Evolutionary conservation across 2,113 vertebrate species (phyloP), one percentile per base, ranked within the genome.

Genomic region (Loxodonta africana): DNA sequence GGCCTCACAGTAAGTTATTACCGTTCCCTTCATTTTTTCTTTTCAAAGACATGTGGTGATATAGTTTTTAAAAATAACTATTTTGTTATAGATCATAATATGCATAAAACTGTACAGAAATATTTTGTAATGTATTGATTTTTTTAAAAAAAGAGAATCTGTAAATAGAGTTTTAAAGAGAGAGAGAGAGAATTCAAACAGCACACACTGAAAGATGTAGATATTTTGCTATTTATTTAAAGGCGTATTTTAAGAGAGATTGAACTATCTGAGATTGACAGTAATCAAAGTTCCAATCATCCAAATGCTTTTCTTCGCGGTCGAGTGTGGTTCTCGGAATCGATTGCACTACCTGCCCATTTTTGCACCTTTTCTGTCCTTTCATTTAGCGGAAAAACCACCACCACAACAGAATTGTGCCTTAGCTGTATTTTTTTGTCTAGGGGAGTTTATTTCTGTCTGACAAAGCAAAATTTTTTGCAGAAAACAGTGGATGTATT

Each of bases 151-250:
- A 98, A 97, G 83, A 96, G 98, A 97, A 97, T 94, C 25, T 99
- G 98, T 99, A 99, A 98, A 99, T 99, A 98, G 98, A 98, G 97
- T 97, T 98, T 97, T 88, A 95, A 98, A 94, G 93, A 96, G 93
- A 96, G 93, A 96, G 93, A 96, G 95, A 97, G 95, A 98, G 94
- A 96, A 97, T 97, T 97, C 98, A 97, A 98, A 98, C 95, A 98
- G 98, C 98, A 98, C 98, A 98, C 97, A 97, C 97, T 97, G 98
- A 98, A 98, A 98, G 98, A 98, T 99, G 98, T 98, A 98, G 98
- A 99, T 99, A 99, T 99, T 99, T 99, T 99, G 99, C 98, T 99
- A 99, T 99, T 99, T 99, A 99, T 99, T 99, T 99, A 99, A 99
- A 99, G 98, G 97, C 98, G 97, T 99, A 99, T 99, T 99, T 99